Base-by-base conservation (phyloP, 2,888 invertebrate species). In the Eupithecia dodoneata region DNA sequence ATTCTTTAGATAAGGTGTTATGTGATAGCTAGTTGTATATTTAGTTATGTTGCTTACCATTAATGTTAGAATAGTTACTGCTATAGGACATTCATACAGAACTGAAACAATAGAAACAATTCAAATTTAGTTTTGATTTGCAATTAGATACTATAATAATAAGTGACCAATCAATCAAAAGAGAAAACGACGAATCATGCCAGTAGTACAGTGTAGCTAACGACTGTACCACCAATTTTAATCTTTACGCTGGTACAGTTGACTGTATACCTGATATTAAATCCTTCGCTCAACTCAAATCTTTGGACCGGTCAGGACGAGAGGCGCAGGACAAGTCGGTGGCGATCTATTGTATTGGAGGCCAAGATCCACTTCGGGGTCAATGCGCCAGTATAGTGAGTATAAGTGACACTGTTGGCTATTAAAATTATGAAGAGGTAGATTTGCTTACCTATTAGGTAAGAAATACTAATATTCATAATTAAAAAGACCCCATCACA, bases 61-160 rank as follows among this genome's bases (percentile, higher is more conserved):
- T 30, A 94, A 78, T n/a, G 88, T 83, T 0, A 88, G 13, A 41
- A 83, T 72, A 4, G 92, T 89, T 3, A 87, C 59, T 5, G 81
- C 2, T 55, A 85, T 77, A 71, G 95, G 93, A 81, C 95, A 95
- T 81, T 94, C 94, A 86, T 96, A 96, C 69, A 96, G 86, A 69
- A 96, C 96, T 96, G 93, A 78, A 94, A 94, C 84, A 85, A 87
- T 18, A 65, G 47, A 59, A 47, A 65, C 55, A n/a, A 41, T 49
- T 15, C 42, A 12, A 67, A 67, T 42, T n/a, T 63, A 30, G 63
- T 63, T 18, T 63, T 30, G 63, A 30, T 30, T 18, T 10, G 10
- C 7, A 18, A 4, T 30, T 52, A 52, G 9, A 0, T 52, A 52
- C 13, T 1, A 30, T 30, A 30, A 30, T 30, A 30, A 30, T 30